Conservation (phyloP, 2,888 invertebrate genomes). For the Parnassius glacialis region DNA sequence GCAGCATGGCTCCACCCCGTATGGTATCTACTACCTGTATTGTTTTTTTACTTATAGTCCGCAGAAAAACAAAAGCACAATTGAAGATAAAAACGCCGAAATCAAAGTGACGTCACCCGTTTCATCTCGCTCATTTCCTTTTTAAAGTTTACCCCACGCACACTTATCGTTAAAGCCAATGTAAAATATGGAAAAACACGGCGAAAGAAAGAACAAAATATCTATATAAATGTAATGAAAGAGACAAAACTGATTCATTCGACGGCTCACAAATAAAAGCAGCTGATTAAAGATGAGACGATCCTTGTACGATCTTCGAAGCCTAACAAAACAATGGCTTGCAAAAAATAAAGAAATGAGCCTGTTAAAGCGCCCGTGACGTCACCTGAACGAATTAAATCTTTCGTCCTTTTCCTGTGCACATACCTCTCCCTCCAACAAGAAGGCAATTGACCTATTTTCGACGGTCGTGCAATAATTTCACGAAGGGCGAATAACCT, state of each 20-base stretch:
- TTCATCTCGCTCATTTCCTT: slow-evolving; percentile 52
- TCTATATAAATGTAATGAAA: slow-evolving; percentile 37
- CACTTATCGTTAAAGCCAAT: slow-evolving; percentile 28
- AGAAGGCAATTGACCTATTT: slow-evolving; percentile 79
- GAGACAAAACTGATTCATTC: slow-evolving; percentile 47
- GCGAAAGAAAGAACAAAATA: slow-evolving; percentile 37
- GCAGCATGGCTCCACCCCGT: too few relatives aligned
- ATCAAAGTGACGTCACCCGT: slow-evolving; percentile 53
- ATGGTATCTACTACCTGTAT: too few relatives aligned
- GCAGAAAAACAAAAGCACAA: slow-evolving; percentile 32
- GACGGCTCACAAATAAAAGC: slow-evolving; percentile 44
- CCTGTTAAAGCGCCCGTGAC: slow-evolving; percentile 69
- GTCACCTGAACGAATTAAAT: slow-evolving; percentile 76
- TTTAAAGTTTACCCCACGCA: slow-evolving; percentile 37
- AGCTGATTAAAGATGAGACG: slow-evolving; percentile 39
- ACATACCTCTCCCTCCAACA: slow-evolving; percentile 52
- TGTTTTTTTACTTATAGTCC: too few relatives aligned
- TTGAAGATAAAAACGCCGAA: slow-evolving; percentile 35
- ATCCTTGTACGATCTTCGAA: slow-evolving; percentile 30
- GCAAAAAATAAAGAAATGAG: slow-evolving; percentile 63
- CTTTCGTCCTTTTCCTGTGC: slow-evolving; percentile 56
- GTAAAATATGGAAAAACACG: slow-evolving; percentile 28
- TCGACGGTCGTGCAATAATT: slow-evolving; percentile 74
- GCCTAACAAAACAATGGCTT: slow-evolving; percentile 61
- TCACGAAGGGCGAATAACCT: slow-evolving; percentile 64